Percentiles rank a stretch among this genome's conserved stretches.
phyloP scores from a whole-genome alignment of 1,140 invertebrate genomes.

The Megalopta genalis region DNA sequence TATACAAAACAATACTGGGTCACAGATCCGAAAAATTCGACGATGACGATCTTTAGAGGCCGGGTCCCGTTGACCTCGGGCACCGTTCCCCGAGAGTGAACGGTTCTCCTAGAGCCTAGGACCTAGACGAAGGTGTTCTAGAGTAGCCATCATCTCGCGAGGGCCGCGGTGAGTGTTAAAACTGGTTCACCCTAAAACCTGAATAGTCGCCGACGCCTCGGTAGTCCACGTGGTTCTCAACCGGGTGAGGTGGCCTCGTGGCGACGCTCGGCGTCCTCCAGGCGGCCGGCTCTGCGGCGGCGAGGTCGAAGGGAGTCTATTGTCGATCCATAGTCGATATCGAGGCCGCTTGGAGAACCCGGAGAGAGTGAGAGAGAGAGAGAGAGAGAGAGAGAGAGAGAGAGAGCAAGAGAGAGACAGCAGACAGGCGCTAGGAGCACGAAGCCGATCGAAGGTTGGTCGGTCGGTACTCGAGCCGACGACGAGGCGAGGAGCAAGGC shows the following conservation, averaged over 20 bases:
- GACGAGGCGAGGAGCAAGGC: neutral
- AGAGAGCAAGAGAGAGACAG: too few relatives aligned
- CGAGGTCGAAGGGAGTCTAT: neutral
- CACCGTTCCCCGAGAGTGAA: neutral
- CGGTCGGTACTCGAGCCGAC: neutral
- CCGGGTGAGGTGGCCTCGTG: neutral
- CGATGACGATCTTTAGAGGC: too few relatives aligned
- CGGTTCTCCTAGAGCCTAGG: too few relatives aligned
- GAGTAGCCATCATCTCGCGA: neutral
- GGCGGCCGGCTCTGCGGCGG: neutral
- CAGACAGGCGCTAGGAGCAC: too few relatives aligned
- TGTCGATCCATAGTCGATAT: slow-evolving; percentile 1
- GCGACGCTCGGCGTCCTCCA: neutral
- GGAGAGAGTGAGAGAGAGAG: too few relatives aligned
- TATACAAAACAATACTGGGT: too few relatives aligned
- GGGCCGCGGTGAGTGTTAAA: slow-evolving; percentile 2
- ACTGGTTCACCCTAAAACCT: slow-evolving; percentile 31
- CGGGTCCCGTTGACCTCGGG: too few relatives aligned
- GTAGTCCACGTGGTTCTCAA: slow-evolving; percentile 24
- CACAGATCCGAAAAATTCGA: too few relatives aligned
- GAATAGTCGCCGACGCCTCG: neutral
- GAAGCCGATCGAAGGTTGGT: slow-evolving; percentile 13
- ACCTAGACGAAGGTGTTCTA: neutral
- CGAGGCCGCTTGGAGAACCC: neutral
- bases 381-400: too few relatives aligned